These are phyloP conservation scores for Chalcis sispes DNA, from an alignment of 2,888 invertebrate species.

Conservation along the genomic window DNA sequence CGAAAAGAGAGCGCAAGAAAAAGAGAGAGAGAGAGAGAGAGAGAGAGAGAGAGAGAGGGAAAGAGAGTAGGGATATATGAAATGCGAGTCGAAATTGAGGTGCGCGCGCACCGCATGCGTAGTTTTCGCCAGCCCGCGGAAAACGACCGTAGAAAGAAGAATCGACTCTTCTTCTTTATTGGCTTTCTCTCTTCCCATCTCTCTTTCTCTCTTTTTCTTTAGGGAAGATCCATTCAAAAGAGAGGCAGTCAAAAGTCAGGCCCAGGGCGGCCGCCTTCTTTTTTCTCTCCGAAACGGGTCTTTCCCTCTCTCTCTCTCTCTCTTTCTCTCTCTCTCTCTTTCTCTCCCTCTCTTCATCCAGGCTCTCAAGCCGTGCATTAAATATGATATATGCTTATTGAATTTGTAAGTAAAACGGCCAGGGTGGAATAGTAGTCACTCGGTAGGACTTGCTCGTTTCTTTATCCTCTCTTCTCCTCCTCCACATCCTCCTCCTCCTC, in stretches of 20 bases:
- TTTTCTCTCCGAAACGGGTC: neutral
- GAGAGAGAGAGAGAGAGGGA: no score
- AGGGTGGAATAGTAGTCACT: conserved; percentile 60
- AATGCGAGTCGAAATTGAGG: neutral
- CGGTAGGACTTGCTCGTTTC: conserved; percentile 22
- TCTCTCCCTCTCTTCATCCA: conserved; percentile 23
- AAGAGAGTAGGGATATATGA: neutral
- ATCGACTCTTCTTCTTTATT: neutral
- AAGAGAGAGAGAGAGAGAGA: no score
- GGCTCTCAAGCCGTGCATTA: conserved; percentile 69
- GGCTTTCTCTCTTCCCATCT: no score
- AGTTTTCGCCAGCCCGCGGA: conserved; percentile 7
- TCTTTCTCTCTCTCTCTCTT: neutral
- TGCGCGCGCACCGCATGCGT: neutral
- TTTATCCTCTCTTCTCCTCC: conserved; percentile 36
- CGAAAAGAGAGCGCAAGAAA: no score
- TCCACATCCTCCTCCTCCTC: neutral
- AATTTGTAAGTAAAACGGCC: conserved; percentile 73
- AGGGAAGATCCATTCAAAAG: neutral
- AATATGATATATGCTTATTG: conserved; percentile 75
- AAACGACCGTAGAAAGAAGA: neutral
- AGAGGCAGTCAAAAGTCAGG: conserved; percentile 12
- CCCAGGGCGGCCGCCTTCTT: neutral
- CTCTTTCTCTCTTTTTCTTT: no score
- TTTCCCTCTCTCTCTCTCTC: neutral